Conservation (phyloP, 2,888 invertebrate genomes). For the Meliscaeva auricollis region DNA sequence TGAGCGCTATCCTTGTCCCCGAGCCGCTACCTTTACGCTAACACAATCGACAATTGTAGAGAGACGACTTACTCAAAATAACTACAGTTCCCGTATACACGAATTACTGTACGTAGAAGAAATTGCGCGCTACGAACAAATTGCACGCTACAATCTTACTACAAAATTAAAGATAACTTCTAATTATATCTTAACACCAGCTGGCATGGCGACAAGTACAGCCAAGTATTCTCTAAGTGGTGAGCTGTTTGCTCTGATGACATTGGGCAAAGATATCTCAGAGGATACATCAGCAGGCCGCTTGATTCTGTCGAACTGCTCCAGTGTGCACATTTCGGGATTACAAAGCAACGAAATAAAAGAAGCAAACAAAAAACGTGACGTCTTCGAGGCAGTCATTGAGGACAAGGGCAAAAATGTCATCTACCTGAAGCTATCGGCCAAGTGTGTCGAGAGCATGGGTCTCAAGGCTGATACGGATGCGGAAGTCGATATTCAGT, state of each 20-base stretch:
- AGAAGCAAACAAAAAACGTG: slow-evolving; percentile 81
- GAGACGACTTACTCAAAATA: slow-evolving; percentile 87
- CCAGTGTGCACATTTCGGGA: slow-evolving; percentile 87
- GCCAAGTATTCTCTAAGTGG: slow-evolving; percentile 91
- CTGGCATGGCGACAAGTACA: slow-evolving; percentile 88
- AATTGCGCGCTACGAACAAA: slow-evolving; percentile 89
- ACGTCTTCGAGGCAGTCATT: slow-evolving; percentile 90
- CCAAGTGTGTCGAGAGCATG: slow-evolving; percentile 87
- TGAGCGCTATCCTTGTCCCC: slow-evolving; percentile 88
- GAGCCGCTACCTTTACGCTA: slow-evolving; percentile 87
- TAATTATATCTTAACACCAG: slow-evolving; percentile 89
- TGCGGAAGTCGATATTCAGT: slow-evolving; percentile 90
- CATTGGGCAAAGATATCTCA: slow-evolving; percentile 89
- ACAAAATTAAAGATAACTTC: slow-evolving; percentile 87
- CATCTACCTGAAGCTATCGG: slow-evolving; percentile 90
- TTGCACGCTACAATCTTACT: slow-evolving; percentile 89
- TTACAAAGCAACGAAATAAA: slow-evolving; percentile 53
- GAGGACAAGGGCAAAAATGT: slow-evolving; percentile 92
- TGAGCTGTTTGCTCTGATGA: slow-evolving; percentile 90
- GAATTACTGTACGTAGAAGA: slow-evolving; percentile 91
- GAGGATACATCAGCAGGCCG: slow-evolving; percentile 93
- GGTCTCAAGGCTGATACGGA: slow-evolving; percentile 87
- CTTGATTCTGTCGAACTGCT: slow-evolving; percentile 91
- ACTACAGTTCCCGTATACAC: slow-evolving; percentile 90
- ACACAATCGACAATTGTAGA: slow-evolving; percentile 89